Percentiles rank a stretch among this genome's conserved stretches.
phyloP scores from a whole-genome alignment of 1,140 invertebrate species.

The Meloidogyne exigua region DNA sequence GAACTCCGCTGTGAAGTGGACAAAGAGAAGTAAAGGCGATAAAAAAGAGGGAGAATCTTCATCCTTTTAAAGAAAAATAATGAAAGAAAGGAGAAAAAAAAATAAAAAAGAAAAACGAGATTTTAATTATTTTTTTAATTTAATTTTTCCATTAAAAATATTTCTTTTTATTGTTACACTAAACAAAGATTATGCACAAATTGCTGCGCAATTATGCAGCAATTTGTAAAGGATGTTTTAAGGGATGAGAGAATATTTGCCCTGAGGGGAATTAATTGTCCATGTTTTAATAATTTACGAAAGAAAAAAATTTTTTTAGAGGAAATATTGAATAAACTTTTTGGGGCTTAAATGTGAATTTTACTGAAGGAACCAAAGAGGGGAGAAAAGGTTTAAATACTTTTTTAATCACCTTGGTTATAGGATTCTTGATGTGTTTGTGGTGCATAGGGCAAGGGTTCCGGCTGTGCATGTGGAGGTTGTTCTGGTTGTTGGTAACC shows the following conservation, averaged over 20 bases:
- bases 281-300: no score
- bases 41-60: background rate
- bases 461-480: background rate
- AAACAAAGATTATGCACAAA: background rate
- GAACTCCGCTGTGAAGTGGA: background rate
- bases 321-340: no score
- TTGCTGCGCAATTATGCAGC: background rate
- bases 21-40: background rate
- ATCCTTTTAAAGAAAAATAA: background rate
- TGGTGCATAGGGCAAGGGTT: background rate
- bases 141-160: background rate
- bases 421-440: background rate
- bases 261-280: background rate
- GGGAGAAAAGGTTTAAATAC: background rate
- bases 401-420: background rate
- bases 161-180: background rate
- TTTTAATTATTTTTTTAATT: background rate
- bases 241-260: background rate
- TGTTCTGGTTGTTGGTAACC: constrained; percentile 1
- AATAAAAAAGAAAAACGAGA: background rate
- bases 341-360: background rate
- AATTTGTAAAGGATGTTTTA: background rate
- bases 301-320: no score
- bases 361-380: no score
- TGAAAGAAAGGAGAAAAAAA: background rate